Base-by-base conservation (phyloP, 2,888 invertebrate genomes). In the Toxonevra muliebris region DNA sequence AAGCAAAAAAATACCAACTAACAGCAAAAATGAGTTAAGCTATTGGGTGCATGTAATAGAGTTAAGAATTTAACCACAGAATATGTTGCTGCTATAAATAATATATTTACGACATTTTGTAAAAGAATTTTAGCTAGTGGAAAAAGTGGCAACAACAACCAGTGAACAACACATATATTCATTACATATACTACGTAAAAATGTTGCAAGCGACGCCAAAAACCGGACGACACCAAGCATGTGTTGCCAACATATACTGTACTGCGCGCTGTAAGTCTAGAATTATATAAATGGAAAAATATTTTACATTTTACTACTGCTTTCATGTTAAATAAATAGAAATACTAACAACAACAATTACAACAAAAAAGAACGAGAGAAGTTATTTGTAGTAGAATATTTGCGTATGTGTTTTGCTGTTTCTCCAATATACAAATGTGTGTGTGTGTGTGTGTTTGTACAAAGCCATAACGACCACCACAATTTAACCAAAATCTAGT, bases 31-130 rank as follows among this genome's bases (percentile, higher is more conserved):
- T 15, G 15, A 2, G 15, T 15, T 10, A 48, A 48, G 10, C 11
- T 11, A 48, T 11, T 10, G 48, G n/a, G 13, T 9, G 13, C 48
- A 15, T 11, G 15, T 48, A 48, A 48, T 13, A 10, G 15, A 48
- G 15, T 48, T 10, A 48, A 15, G 48, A 48, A 48, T 48, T 48
- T 48, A 48, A 15, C 48, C 48, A 15, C 48, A 30, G 30, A 30
- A 30, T 30, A 7, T 30, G 9, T 15, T 3, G 48, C 11, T 30
- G 48, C 48, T 15, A 48, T 48, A 48, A 48, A 48, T 48, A 48
- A 48, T 48, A 48, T 48, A 48, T 48, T 48, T 48, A 48, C 48
- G 48, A 48, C 48, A 48, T 48, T 48, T 48, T 48, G 9, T 15
- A 13, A 48, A 48, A 15, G 48, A 48, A 48, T 48, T 48, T 30